Conservation (phyloP, 2,797 vertebrate species). For the Thunnus albacares region DNA sequence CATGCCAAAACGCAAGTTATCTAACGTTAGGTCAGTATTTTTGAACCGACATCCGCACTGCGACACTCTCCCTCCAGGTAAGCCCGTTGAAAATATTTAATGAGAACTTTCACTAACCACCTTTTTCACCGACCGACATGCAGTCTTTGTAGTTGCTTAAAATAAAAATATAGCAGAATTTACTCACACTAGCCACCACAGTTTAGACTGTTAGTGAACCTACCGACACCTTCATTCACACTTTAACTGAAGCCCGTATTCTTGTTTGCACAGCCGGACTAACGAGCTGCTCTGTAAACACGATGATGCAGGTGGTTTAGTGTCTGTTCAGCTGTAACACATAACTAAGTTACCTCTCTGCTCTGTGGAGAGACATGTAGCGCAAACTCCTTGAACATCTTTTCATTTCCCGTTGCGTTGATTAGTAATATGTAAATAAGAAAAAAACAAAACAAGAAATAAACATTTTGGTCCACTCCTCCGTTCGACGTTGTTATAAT, state of each 20-base stretch:
- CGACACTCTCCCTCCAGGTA: constrained; percentile 26
- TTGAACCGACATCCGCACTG: background rate
- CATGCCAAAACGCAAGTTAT: background rate
- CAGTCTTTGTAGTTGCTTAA: background rate
- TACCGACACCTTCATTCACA: background rate
- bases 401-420: background rate
- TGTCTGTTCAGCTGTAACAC: background rate
- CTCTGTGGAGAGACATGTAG: background rate
- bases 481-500: background rate
- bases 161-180: background rate
- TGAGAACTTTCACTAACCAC: too few species aligned
- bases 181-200: background rate
- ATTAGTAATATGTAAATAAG: background rate
- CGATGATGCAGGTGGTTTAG: background rate
- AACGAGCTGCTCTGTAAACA: background rate
- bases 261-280: background rate
- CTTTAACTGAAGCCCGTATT: background rate
- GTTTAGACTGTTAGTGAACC: background rate
- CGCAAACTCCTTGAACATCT: background rate
- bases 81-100: background rate
- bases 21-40: background rate
- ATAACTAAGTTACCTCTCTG: background rate
- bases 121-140: background rate
- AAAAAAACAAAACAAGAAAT: background rate
- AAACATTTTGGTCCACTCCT: background rate